Evolutionary conservation across 2,113 vertebrate species (phyloP).

Genomic region (Neoarius graeffei): DNA sequence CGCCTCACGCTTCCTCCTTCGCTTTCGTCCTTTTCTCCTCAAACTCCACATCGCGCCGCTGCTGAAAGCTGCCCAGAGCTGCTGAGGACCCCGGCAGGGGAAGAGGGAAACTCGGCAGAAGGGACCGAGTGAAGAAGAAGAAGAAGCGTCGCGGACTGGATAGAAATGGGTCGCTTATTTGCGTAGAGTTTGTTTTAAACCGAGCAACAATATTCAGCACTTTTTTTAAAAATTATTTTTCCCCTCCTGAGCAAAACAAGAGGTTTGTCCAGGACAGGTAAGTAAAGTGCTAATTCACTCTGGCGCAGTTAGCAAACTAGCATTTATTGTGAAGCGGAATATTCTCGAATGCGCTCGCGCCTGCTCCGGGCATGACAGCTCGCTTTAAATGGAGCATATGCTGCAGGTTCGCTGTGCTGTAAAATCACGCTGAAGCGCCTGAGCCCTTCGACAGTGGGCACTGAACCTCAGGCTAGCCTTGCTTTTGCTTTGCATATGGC

Average conservation of each 20-base stretch:
- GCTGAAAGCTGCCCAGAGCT: background rate
- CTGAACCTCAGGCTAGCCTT: background rate
- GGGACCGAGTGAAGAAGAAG: background rate
- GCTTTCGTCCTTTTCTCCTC: slow-evolving; percentile 32
- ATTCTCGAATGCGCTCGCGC: background rate
- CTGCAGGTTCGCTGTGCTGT: background rate
- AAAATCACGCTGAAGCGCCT: background rate
- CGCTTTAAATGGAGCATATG: accelerated
- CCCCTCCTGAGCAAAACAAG: background rate
- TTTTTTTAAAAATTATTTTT: background rate
- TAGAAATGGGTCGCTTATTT: slow-evolving; percentile 23
- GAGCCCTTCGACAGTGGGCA: background rate
- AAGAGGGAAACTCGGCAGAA: background rate
- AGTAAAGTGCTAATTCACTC: slow-evolving; percentile 26
- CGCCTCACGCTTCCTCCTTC: background rate
- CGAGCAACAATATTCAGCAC: background rate
- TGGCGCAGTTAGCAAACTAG: background rate
- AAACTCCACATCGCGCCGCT: slow-evolving; percentile 19
- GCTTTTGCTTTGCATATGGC: slow-evolving; percentile 33
- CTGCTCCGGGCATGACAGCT: background rate
- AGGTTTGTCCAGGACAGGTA: slow-evolving; percentile 39
- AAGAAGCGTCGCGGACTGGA: slow-evolving; percentile 22
- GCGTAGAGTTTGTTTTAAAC: slow-evolving; percentile 30
- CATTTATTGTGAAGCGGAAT: background rate
- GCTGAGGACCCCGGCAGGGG: background rate